Evolutionary conservation across 2,888 invertebrate genomes (phyloP).

Genomic region (Anoncus sp.): DNA sequence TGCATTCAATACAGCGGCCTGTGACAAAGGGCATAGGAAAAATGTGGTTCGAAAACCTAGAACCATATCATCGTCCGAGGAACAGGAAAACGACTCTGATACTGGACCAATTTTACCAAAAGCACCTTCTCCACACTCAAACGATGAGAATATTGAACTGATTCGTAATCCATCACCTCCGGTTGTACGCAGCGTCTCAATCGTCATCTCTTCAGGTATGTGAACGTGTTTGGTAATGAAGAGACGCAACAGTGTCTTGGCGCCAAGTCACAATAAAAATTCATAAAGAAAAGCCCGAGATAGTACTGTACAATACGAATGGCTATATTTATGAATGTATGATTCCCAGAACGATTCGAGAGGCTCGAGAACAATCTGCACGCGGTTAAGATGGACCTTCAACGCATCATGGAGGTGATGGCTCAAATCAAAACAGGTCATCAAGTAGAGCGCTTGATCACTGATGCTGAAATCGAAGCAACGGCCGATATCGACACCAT

Average conservation of each 20-base stretch:
- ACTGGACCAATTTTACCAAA: conserved; percentile 33
- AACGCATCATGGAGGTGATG: conserved; percentile 32
- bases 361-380: conserved; percentile 31
- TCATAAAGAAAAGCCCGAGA: no score
- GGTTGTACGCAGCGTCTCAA: conserved; percentile 27
- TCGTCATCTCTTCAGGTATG: conserved; percentile 22
- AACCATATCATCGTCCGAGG: conserved; percentile 33
- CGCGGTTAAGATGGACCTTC: conserved; percentile 35
- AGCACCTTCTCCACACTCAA: conserved; percentile 12
- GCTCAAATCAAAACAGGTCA: conserved; percentile 24
- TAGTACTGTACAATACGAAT: conserved; percentile 37
- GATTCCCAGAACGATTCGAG: conserved; percentile 36
- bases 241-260: conserved; percentile 8
- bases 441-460: conserved; percentile 19
- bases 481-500: conserved; percentile 41
- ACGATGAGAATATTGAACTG: conserved; percentile 23
- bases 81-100: conserved; percentile 30
- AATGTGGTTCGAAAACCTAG: conserved; percentile 13
- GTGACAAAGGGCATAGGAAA: conserved; percentile 25
- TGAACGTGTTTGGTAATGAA: no score
- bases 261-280: no score
- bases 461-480: conserved; percentile 36
- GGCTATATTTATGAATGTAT: conserved; percentile 41
- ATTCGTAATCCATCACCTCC: conserved; percentile 38
- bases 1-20: conserved; percentile 32